Percentiles rank a stretch among this genome's conserved stretches.
phyloP scores from a whole-genome alignment of 2,113 vertebrate species.

The Pelecanus crispus region DNA sequence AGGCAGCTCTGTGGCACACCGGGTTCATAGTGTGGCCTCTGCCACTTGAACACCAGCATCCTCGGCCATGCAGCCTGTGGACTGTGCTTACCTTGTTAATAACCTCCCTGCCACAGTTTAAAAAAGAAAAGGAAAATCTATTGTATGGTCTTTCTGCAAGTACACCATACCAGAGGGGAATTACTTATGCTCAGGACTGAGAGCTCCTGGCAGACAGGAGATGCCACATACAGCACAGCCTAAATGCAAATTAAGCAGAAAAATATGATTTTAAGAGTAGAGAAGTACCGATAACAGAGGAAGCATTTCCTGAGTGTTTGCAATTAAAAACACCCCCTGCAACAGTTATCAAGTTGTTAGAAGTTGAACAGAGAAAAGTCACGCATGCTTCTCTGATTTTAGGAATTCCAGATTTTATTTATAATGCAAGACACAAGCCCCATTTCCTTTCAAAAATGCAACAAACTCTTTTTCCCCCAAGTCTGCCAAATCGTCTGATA shows the following conservation, averaged over 20 bases:
- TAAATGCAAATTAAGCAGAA: background rate
- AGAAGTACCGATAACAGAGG: background rate
- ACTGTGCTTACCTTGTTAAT: background rate
- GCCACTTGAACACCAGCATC: rapidly evolving
- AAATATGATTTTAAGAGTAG: background rate
- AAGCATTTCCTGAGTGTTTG: background rate
- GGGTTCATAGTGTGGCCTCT: background rate
- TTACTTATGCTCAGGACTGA: background rate
- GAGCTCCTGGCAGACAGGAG: background rate
- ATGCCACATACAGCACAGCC: background rate
- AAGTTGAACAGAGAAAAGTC: background rate
- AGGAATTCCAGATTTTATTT: background rate
- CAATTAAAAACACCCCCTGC: background rate
- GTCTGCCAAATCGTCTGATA: background rate
- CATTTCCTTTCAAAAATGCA: background rate
- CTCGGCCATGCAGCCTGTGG: rapidly evolving
- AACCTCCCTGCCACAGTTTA: background rate
- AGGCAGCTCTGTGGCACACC: background rate
- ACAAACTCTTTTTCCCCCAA: background rate
- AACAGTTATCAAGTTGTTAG: background rate
- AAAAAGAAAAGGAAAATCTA: background rate
- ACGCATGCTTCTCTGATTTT: background rate
- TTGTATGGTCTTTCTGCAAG: background rate
- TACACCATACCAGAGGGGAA: rapidly evolving
- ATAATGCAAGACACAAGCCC: background rate